Conservation (phyloP, 2,888 invertebrate species). For the Drosophila helvetica region DNA sequence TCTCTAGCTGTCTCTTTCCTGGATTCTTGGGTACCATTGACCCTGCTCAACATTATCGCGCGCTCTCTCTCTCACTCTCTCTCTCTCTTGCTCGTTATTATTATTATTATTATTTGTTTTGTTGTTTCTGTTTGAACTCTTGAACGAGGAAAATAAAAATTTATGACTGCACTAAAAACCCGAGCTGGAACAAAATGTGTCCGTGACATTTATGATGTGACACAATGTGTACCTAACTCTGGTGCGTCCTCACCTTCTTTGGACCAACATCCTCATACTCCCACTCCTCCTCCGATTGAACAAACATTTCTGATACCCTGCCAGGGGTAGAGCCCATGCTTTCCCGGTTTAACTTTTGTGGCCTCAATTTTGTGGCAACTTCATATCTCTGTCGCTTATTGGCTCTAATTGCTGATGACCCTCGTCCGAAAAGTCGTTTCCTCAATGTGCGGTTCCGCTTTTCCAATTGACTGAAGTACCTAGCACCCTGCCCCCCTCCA, state of each 20-base stretch:
- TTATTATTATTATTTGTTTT: conserved; percentile 26
- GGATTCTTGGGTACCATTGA: conserved; percentile 13
- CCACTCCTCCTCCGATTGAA: neutral
- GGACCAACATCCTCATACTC: neutral
- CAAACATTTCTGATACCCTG: conserved; percentile 4
- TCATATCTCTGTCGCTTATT: conserved; percentile 18
- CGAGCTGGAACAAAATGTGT: conserved; percentile 64
- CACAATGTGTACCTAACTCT: conserved; percentile 62
- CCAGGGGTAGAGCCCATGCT: too few relatives aligned
- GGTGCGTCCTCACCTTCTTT: neutral
- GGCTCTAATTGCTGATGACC: conserved; percentile 32
- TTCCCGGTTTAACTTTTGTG: conserved; percentile 58
- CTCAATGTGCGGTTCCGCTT: conserved; percentile 17
- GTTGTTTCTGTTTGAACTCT: conserved; percentile 69
- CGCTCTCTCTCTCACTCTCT: neutral
- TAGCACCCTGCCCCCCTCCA: neutral
- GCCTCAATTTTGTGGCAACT: conserved; percentile 49
- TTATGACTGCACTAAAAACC: conserved; percentile 69
- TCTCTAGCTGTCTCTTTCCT: neutral
- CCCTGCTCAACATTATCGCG: conserved; percentile 41
- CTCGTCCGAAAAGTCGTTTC: conserved; percentile 24
- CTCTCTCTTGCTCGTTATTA: conserved; percentile 13
- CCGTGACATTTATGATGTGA: conserved; percentile 79
- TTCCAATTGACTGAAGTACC: conserved; percentile 29
- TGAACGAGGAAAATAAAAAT: conserved; percentile 56